Percentiles rank a stretch among this genome's conserved stretches.
Evolutionary conservation across 2,797 vertebrate species (phyloP).

Genomic region (Pogonophryne albipinna): DNA sequence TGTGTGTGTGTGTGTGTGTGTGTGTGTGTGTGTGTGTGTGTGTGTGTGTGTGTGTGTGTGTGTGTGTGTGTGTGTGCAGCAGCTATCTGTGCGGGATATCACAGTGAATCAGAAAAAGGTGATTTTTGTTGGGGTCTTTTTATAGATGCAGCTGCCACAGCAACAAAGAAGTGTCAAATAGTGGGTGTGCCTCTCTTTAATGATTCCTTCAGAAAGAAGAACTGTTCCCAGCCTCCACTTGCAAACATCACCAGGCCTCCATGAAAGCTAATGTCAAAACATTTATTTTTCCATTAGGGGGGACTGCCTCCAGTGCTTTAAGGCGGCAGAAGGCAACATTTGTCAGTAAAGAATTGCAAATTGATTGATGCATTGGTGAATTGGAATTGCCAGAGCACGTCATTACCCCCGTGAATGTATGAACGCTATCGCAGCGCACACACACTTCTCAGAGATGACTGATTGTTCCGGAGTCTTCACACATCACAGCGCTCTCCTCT

Average conservation of each 20-base stretch:
- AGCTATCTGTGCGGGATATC: neutral
- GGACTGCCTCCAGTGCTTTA: constrained; percentile 9
- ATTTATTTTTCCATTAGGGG: constrained; percentile 35
- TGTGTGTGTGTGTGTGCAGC: neutral
- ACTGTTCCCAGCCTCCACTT: constrained; percentile 5
- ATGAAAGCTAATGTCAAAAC: constrained; percentile 28
- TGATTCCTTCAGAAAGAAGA: constrained; percentile 9
- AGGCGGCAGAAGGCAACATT: neutral
- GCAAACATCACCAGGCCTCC: constrained; percentile 4
- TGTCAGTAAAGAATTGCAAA: constrained; percentile 15
- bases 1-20: no score
- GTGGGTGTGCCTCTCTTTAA: constrained; percentile 5
- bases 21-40: neutral
- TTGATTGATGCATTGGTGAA: constrained; percentile 49
- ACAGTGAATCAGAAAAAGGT: neutral
- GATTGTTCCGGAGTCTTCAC: constrained; percentile 26
- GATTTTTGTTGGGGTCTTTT: neutral
- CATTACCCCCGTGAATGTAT: constrained; percentile 32
- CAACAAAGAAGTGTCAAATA: constrained; percentile 8
- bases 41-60: neutral
- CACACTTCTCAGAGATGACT: constrained; percentile 36
- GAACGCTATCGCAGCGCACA: constrained; percentile 31
- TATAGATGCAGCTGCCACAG: neutral
- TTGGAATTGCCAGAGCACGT: constrained; percentile 29
- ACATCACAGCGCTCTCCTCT: constrained; percentile 4